Conservation (phyloP, 1,140 invertebrate species). For the Nixonia krombeini region DNA sequence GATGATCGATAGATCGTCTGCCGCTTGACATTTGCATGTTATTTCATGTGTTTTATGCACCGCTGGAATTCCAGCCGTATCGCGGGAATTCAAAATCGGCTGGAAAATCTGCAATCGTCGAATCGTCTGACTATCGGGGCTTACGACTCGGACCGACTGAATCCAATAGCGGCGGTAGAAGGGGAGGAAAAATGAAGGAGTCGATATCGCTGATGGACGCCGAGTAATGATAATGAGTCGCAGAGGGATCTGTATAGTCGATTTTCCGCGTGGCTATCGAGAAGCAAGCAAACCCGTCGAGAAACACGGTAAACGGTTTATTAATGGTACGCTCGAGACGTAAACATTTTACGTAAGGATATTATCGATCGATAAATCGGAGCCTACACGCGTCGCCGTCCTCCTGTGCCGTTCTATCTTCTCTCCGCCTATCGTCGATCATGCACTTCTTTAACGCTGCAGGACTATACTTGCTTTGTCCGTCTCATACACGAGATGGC, state of each 20-base stretch:
- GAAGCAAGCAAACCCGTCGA: background rate
- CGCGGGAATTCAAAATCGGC: background rate
- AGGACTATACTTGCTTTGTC: too few species aligned
- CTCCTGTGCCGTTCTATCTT: conserved; percentile 34
- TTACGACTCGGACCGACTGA: too few species aligned
- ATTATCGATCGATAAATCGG: conserved; percentile 65
- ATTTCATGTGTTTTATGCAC: background rate
- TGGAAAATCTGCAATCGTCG: background rate
- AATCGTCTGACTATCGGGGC: too few species aligned
- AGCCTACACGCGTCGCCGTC: conserved; percentile 47
- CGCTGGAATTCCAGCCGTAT: background rate
- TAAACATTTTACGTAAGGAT: conserved; percentile 66
- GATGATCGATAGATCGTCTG: conserved; percentile 25
- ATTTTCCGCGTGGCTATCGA: conserved; percentile 6
- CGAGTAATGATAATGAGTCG: conserved; percentile 8
- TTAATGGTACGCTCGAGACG: conserved; percentile 54
- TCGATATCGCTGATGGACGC: background rate
- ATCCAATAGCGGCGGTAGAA: too few species aligned
- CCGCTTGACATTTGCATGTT: conserved; percentile 20
- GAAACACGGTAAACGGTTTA: conserved; percentile 50
- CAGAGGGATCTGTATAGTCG: conserved; percentile 4
- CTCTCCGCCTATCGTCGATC: conserved; percentile 56
- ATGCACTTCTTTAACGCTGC: conserved; percentile 29
- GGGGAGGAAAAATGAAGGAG: background rate
- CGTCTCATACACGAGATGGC: conserved; percentile 15